Percentiles rank a stretch among this genome's conserved stretches.
phyloP scores from a whole-genome alignment of 1,140 invertebrate species.

The Zaprionus ornatus region DNA sequence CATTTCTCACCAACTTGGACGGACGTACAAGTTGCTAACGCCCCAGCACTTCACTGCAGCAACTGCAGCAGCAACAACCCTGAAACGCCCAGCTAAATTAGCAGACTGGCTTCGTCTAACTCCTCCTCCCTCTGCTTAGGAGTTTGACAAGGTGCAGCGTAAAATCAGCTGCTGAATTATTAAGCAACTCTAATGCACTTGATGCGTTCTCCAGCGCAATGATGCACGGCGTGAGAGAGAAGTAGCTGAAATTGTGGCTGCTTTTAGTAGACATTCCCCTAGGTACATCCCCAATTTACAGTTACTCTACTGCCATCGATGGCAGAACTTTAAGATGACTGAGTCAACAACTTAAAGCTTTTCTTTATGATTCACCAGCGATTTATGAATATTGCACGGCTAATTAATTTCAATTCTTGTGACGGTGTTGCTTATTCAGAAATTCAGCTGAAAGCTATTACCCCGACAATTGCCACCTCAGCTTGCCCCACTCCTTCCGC shows the following conservation, averaged over 20 bases:
- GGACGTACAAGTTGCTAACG: conserved; percentile 19
- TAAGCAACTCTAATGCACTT: conserved; percentile 72
- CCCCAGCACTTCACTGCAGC: conserved; percentile 27
- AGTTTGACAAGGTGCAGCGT: conserved; percentile 31
- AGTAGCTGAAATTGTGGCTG: conserved; percentile 52
- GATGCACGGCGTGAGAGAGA: conserved; percentile 29
- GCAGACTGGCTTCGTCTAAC: conserved; percentile 10
- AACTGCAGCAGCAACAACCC: background rate
- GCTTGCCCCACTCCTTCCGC: background rate
- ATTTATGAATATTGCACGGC: background rate
- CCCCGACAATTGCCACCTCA: background rate
- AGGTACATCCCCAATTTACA: background rate
- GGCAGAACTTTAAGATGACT: background rate
- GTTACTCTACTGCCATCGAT: no score
- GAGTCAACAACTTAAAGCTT: background rate
- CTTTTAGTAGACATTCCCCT: conserved; percentile 44
- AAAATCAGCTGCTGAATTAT: conserved; percentile 60
- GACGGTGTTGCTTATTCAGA: background rate
- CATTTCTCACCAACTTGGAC: conserved; percentile 35
- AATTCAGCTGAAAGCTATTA: conserved; percentile 22
- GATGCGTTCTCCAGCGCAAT: conserved; percentile 57
- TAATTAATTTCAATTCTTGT: conserved; percentile 6
- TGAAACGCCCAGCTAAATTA: conserved; percentile 54
- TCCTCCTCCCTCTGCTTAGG: conserved; percentile 3
- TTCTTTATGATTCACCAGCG: background rate